Conservation (phyloP, 2,888 invertebrate genomes). For the Schrankia costaestrigalis region DNA sequence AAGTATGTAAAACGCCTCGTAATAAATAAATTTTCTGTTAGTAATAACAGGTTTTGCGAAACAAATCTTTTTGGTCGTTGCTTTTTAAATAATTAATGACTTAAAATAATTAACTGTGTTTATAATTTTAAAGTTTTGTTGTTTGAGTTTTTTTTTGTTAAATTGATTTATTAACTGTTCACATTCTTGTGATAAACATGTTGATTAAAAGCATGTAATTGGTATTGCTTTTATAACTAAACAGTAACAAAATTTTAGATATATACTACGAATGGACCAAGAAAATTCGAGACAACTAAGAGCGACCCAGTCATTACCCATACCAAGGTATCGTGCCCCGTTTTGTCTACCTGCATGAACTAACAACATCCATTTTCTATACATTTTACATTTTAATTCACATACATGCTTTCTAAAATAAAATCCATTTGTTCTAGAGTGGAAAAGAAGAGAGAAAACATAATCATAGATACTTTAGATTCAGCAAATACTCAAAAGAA, state of each 20-base stretch:
- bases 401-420: not conserved
- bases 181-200: too few species aligned
- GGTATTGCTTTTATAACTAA: conserved; percentile 18
- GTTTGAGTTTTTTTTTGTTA: too few species aligned
- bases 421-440: conserved; percentile 30
- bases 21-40: too few species aligned
- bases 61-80: too few species aligned
- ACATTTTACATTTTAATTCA: too few species aligned
- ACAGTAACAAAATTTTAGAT: conserved; percentile 27
- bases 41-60: too few species aligned
- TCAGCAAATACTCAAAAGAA: conserved; percentile 48
- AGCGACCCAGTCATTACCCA: conserved; percentile 71
- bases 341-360: conserved; percentile 5
- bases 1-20: too few species aligned
- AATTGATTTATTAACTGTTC: too few species aligned
- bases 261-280: conserved; percentile 58
- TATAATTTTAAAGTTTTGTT: too few species aligned
- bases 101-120: too few species aligned
- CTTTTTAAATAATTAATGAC: too few species aligned
- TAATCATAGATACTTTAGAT: conserved; percentile 40
- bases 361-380: not conserved
- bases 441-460: conserved; percentile 45
- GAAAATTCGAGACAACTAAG: conserved; percentile 69
- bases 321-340: conserved; percentile 33
- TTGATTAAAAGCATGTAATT: too few species aligned